Evolutionary conservation across 2,113 vertebrate species (phyloP).

Genomic region (Lutjanus erythropterus): DNA sequence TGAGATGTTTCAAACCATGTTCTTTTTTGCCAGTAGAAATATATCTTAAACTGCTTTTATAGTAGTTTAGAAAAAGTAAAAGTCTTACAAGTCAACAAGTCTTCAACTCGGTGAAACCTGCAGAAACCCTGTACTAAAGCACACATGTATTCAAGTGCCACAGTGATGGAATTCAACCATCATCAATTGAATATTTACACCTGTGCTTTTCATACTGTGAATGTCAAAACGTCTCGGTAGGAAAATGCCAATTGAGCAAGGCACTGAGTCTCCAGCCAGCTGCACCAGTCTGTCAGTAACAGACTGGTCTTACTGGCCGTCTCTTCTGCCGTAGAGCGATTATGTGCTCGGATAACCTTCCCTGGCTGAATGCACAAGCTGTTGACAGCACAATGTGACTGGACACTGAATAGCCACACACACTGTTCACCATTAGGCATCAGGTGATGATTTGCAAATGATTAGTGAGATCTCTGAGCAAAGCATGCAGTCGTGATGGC

Average conservation of each 20-base stretch:
- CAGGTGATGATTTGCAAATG: conserved; percentile 38
- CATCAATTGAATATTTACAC: not conserved
- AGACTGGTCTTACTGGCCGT: conserved; percentile 1
- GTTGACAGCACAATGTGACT: conserved; percentile 25
- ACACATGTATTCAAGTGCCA: no score
- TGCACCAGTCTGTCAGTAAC: not conserved
- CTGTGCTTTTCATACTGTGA: not conserved
- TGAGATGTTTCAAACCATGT: no score
- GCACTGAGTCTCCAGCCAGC: no score
- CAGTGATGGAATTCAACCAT: not conserved
- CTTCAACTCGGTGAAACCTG: no score
- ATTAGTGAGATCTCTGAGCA: conserved; percentile 14
- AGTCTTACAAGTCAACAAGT: no score
- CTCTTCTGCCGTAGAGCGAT: not conserved
- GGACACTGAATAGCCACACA: conserved; percentile 3
- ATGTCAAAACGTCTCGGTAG: not conserved
- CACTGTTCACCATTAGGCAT: not conserved
- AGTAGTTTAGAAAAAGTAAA: no score
- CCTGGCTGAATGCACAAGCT: not conserved
- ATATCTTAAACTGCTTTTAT: no score
- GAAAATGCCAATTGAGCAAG: not conserved
- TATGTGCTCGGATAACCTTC: not conserved
- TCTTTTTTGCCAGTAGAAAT: no score
- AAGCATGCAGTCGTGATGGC: not conserved
- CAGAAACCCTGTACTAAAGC: no score